A percentile compares a stretch with the other conserved stretches of the same genome.
Evolutionary conservation across 2,888 invertebrate species (phyloP).

Genomic region (Agrochola litura): DNA sequence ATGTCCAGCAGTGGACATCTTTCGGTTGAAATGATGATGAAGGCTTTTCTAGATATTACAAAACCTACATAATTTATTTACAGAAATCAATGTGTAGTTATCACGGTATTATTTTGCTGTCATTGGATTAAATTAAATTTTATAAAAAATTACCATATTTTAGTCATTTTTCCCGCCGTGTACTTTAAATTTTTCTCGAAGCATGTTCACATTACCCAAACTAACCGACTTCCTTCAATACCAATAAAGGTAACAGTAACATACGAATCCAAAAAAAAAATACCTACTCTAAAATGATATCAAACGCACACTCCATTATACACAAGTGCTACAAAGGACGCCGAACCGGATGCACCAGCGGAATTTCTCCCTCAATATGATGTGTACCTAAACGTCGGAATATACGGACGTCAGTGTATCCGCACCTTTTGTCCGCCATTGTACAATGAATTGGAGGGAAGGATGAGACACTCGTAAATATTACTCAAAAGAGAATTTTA

Average conservation of each 20-base stretch:
- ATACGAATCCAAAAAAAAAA: constrained; percentile 6
- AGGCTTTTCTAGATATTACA: too few relatives aligned
- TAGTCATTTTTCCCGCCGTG: not conserved
- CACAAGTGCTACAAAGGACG: constrained; percentile 51
- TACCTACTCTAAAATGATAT: constrained; percentile 35
- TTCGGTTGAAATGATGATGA: too few relatives aligned
- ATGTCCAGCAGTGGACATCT: too few relatives aligned
- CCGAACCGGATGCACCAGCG: constrained; percentile 59
- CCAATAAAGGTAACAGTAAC: not conserved
- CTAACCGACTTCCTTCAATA: not conserved
- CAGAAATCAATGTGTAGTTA: too few relatives aligned
- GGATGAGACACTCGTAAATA: constrained; percentile 65
- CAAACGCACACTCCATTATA: constrained; percentile 49
- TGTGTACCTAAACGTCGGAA: constrained; percentile 57
- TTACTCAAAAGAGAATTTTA: constrained; percentile 50
- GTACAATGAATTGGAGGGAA: constrained; percentile 52
- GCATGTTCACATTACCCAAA: not conserved
- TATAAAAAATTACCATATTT: not conserved
- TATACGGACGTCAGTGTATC: constrained; percentile 63
- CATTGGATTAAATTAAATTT: not conserved
- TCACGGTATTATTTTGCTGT: not conserved
- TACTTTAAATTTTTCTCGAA: not conserved
- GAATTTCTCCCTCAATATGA: constrained; percentile 66
- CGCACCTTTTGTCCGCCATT: constrained; percentile 62
- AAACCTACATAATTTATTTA: too few relatives aligned